Percentiles rank a stretch among this genome's conserved stretches.
These are phyloP conservation scores for Sebastes aleutianus DNA, from an alignment of 2,797 vertebrate species.

Conservation along the genomic window DNA sequence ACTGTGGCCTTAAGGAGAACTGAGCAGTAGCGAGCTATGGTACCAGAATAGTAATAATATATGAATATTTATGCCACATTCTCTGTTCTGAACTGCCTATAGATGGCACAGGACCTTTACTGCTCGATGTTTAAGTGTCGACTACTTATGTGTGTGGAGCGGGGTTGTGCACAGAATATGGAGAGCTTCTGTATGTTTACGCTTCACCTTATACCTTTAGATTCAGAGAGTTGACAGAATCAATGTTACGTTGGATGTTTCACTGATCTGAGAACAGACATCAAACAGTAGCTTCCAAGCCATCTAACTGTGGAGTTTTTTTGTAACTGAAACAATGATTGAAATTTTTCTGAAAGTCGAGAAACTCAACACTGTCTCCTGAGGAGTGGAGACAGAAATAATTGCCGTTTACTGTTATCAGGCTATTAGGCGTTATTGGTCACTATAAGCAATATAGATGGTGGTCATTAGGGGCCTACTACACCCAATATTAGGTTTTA, in stretches of 20 bases:
- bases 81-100: slow-evolving; percentile 47
- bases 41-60: slow-evolving; percentile 64
- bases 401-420: neutral
- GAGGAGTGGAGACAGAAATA: neutral
- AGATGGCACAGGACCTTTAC: slow-evolving; percentile 53
- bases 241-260: neutral
- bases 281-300: slow-evolving; percentile 12
- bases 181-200: neutral
- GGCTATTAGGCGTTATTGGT: too few relatives aligned
- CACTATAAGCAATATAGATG: too few relatives aligned
- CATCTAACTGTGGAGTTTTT: slow-evolving; percentile 14
- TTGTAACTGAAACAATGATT: slow-evolving; percentile 21
- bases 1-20: slow-evolving; percentile 66
- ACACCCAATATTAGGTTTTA: too few relatives aligned
- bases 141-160: neutral
- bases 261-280: slow-evolving; percentile 7
- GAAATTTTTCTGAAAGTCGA: slow-evolving; percentile 19
- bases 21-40: slow-evolving; percentile 40
- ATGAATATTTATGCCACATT: slow-evolving; percentile 71
- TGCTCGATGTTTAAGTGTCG: slow-evolving; percentile 9
- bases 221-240: neutral
- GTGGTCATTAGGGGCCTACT: too few relatives aligned
- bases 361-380: neutral
- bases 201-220: neutral
- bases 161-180: slow-evolving; percentile 14